Evolutionary conservation across 2,113 vertebrate species (phyloP).

Genomic region (Hylia prasina): DNA sequence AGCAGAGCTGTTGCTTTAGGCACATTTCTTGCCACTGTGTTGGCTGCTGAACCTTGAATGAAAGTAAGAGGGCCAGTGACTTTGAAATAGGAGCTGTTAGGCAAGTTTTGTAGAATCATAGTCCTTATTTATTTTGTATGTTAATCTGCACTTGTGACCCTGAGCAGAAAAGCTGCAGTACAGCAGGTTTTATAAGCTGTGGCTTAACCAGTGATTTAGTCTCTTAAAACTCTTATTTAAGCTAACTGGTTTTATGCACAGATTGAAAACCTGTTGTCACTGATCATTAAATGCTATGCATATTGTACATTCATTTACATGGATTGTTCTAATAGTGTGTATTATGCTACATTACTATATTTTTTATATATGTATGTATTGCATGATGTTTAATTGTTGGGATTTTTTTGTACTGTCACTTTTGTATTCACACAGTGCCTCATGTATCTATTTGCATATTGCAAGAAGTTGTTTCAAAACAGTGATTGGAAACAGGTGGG

Average conservation of each 20-base stretch:
- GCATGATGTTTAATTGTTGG: conserved; percentile 49
- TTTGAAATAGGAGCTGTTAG: conserved; percentile 8
- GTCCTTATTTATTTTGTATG: conserved; percentile 59
- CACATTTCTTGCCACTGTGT: conserved; percentile 24
- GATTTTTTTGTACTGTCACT: conserved; percentile 40
- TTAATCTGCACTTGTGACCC: conserved; percentile 29
- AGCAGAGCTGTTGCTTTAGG: conserved; percentile 31
- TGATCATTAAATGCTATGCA: conserved; percentile 43
- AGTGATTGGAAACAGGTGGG: not conserved
- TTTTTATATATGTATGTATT: conserved; percentile 22
- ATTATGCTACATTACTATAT: conserved; percentile 4
- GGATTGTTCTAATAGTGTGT: conserved; percentile 26
- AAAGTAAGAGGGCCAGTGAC: conserved; percentile 38
- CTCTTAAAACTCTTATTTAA: conserved; percentile 9
- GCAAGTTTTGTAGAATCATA: conserved; percentile 20
- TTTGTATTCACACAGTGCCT: conserved; percentile 61
- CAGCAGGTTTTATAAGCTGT: conserved; percentile 25
- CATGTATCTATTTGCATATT: conserved; percentile 57
- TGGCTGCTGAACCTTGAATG: conserved; percentile 46
- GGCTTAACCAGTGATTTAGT: not conserved
- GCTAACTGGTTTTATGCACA: conserved; percentile 1
- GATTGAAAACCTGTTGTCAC: conserved; percentile 15
- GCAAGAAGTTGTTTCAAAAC: conserved; percentile 35
- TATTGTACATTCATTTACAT: conserved; percentile 34
- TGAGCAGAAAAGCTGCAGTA: conserved; percentile 33